Conservation (phyloP, 2,888 invertebrate species). For the Cephus spinipes region DNA sequence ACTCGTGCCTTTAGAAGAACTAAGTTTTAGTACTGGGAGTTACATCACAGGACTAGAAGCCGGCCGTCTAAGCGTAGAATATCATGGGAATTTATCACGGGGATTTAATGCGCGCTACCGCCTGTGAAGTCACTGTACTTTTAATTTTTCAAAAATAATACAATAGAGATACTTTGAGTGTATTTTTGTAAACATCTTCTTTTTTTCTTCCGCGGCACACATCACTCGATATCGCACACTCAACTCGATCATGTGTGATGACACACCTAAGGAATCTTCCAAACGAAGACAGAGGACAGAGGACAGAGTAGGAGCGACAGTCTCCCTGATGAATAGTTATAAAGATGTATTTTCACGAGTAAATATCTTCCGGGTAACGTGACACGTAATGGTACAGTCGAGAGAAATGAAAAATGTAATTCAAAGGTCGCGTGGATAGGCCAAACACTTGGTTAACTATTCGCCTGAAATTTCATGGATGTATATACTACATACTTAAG, state of each 20-base stretch:
- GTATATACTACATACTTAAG: not conserved
- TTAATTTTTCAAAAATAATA: not conserved
- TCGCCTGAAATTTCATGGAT: not conserved
- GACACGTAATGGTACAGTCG: not conserved
- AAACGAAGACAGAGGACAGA: too few species aligned
- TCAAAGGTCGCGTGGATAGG: not conserved
- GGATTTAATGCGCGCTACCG: not conserved
- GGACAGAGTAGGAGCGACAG: not conserved
- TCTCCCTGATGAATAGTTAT: not conserved
- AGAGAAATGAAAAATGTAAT: not conserved
- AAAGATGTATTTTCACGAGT: not conserved
- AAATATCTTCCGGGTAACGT: not conserved
- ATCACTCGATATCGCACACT: not conserved
- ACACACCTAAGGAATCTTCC: not conserved
- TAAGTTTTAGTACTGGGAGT: not conserved
- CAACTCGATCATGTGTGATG: not conserved
- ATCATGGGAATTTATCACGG: not conserved
- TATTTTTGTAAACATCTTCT: not conserved
- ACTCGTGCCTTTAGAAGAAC: not conserved
- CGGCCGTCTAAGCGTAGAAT: not conserved
- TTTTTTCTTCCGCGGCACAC: not conserved
- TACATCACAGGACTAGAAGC: not conserved
- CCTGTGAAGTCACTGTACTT: not conserved
- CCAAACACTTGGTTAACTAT: not conserved
- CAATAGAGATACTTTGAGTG: too few species aligned